A percentile compares a stretch with the other conserved stretches of the same genome.
phyloP scores from a whole-genome alignment of 2,888 invertebrate species.

The Acanthacorydalis orientalis region DNA sequence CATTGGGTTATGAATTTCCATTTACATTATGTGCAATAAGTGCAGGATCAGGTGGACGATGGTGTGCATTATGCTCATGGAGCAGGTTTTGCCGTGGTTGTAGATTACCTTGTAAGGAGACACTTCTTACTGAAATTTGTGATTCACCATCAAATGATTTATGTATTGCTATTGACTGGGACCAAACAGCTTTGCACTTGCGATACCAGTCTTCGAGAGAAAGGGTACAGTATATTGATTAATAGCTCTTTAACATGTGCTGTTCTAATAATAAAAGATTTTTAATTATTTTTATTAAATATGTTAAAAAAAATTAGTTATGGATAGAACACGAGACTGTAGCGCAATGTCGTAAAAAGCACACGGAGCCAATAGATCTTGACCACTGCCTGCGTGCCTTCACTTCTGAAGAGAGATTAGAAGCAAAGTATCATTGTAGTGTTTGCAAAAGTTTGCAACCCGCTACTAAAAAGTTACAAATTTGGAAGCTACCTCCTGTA shows the following conservation, averaged over 20 bases:
- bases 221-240: conserved; percentile 28
- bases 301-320: conserved; percentile 41
- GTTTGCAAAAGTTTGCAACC: conserved; percentile 69
- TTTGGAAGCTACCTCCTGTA: conserved; percentile 81
- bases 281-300: conserved; percentile 2
- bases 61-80: conserved; percentile 67
- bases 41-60: conserved; percentile 38
- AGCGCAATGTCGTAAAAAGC: conserved; percentile 45
- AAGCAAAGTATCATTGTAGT: conserved; percentile 73
- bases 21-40: conserved; percentile 72
- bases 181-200: conserved; percentile 82
- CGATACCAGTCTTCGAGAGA: conserved; percentile 69
- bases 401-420: conserved; percentile 71
- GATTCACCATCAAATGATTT: conserved; percentile 16
- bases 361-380: conserved; percentile 69
- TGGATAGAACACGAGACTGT: conserved; percentile 64
- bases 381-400: conserved; percentile 76
- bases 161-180: conserved; percentile 81
- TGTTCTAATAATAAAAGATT: background rate
- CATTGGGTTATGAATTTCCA: conserved; percentile 81
- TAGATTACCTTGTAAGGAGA: conserved; percentile 51
- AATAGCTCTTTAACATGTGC: background rate
- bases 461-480: conserved; percentile 79
- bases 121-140: conserved; percentile 27
- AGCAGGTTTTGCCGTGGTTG: conserved; percentile 75